Base-by-base conservation (phyloP, 2,113 vertebrate genomes). In the Scalopus aquaticus region DNA sequence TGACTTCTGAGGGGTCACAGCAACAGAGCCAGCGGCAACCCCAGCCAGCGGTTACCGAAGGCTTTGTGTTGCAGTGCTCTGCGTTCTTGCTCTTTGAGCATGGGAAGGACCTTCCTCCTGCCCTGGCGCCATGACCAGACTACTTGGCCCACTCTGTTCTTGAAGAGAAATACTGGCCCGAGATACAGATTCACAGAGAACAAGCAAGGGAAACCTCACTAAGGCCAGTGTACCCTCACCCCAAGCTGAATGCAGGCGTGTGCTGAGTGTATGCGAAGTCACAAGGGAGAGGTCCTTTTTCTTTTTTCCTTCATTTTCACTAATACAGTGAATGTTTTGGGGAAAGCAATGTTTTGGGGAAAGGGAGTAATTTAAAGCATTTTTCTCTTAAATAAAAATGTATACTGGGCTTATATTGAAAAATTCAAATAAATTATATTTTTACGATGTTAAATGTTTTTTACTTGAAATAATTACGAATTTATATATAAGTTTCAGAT, bases 321-420 rank as follows among this genome's bases (percentile, higher is more conserved):
- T 60, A 80, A 77, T 85, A 62, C 35, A 76, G n/a, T n/a, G n/a
- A n/a, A 3, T 60, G 46, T 49, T 49, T 49, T 11, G 10, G 46
- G 46, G 46, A 49, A 11, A 49, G 46, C 46, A 49, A 49, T 49
- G 46, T 86, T 60, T 84, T 28, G 0, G 2, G 15, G 32, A 32
- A 19, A 49, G 20, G 28, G 46, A 88, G n/a, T 73, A 70, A 80
- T 62, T 79, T 74, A 82, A 87, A 56, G 15, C 7, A 51, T 69
- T 93, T 89, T 96, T 70, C 79, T 19, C 54, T 46, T 58, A 78
- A 95, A 91, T 86, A 92, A 80, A 86, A 84, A 3, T 13, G 2
- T 28, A 39, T 82, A 35, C 26, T 95, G 9, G 17, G 95, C 78
- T 4, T 35, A 79, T 46, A 35, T 24, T 60, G 44, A 93, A 91